Conservation (phyloP, 2,888 invertebrate genomes). For the Dryobotodes eremita region DNA sequence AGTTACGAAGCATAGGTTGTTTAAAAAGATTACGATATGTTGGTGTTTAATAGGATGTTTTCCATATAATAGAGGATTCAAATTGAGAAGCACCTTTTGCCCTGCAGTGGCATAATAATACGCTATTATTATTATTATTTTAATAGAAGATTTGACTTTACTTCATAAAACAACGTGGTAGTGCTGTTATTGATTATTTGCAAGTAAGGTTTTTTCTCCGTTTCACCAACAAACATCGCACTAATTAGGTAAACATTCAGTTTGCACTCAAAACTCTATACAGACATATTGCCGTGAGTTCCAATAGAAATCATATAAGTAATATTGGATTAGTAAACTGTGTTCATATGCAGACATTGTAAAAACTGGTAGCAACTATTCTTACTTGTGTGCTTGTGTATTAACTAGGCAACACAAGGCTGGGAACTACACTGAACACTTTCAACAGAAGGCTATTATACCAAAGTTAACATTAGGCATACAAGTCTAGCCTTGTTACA, state of each 20-base stretch:
- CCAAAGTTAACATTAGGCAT: background rate
- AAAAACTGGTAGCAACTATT: background rate
- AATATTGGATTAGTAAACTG: background rate
- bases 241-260: background rate
- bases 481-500: conserved; percentile 2
- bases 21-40: background rate
- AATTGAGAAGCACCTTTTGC: background rate
- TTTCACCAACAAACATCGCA: background rate
- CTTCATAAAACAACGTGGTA: background rate
- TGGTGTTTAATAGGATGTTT: too few species aligned
- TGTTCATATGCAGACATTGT: background rate
- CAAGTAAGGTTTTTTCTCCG: background rate
- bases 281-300: background rate
- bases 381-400: background rate
- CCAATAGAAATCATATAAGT: background rate
- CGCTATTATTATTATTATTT: too few species aligned
- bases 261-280: background rate
- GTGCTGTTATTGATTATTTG: background rate
- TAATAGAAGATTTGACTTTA: background rate
- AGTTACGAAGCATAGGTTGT: background rate
- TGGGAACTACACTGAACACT: background rate
- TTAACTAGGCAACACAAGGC: background rate
- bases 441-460: background rate
- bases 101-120: too few species aligned
- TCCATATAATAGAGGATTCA: background rate